phyloP scores from a whole-genome alignment of 2,797 vertebrate species.

The Phrynocephalus vlangalii region DNA sequence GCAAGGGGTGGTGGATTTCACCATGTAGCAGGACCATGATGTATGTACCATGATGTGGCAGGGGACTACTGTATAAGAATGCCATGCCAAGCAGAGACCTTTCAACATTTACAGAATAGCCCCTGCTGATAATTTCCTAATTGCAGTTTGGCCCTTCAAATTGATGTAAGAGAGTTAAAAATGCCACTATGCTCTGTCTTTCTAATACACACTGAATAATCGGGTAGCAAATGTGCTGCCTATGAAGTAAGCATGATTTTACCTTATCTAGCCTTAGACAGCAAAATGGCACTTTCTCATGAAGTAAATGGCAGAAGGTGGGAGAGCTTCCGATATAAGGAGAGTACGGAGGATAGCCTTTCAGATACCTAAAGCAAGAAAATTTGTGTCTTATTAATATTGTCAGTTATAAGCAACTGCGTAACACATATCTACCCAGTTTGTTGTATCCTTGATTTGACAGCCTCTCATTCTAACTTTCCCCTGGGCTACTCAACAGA shows the following conservation, averaged over 20 bases:
- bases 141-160: no score
- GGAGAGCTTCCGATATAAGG: constrained; percentile 87
- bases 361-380: constrained; percentile 77
- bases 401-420: not conserved
- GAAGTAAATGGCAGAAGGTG: constrained; percentile 84
- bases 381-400: not conserved
- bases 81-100: not conserved
- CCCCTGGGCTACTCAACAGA: not conserved
- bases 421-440: not conserved
- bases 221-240: not conserved
- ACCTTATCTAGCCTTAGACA: constrained; percentile 85
- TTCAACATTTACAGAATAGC: no score
- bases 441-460: not conserved
- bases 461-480: not conserved
- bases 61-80: no score
- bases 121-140: no score
- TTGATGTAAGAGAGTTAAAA: no score
- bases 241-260: constrained; percentile 24
- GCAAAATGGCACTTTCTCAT: constrained; percentile 85
- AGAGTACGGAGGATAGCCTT: constrained; percentile 86
- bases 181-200: no score
- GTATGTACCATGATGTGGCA: no score
- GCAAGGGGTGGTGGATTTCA: no score
- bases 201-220: not conserved
- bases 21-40: no score